A percentile compares a stretch with the other conserved stretches of the same genome.
These are phyloP conservation scores for Aquatica leii DNA, from an alignment of 2,888 invertebrate species.

Conservation along the genomic window DNA sequence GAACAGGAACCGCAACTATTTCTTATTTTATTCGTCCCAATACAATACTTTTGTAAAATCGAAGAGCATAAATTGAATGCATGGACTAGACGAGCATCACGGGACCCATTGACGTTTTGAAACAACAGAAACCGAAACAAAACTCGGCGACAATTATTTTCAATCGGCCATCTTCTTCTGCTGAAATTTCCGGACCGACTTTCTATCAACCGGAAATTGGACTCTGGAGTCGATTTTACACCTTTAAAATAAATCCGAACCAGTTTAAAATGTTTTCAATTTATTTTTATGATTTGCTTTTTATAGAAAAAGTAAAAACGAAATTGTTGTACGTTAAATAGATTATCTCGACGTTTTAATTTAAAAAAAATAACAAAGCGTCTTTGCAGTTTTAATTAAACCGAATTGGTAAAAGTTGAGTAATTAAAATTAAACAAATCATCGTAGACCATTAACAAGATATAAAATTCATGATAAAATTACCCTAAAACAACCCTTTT, in stretches of 20 bases:
- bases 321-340: background rate
- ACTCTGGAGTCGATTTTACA: constrained; percentile 54
- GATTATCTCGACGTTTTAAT: background rate
- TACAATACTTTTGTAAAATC: constrained; percentile 56
- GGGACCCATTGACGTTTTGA: constrained; percentile 57
- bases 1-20: constrained; percentile 44
- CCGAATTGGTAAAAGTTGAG: no score
- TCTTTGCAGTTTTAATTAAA: background rate
- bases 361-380: background rate
- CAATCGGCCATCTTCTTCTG: constrained; percentile 55
- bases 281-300: constrained; percentile 48
- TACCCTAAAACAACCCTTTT: constrained; percentile 24
- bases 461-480: background rate
- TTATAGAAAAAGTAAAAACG: constrained; percentile 16
- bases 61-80: constrained; percentile 58
- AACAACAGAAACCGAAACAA: constrained; percentile 54
- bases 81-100: constrained; percentile 57
- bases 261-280: constrained; percentile 55
- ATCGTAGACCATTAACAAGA: background rate
- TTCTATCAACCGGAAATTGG: constrained; percentile 52
- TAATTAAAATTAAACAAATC: background rate
- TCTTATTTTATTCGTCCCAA: constrained; percentile 59
- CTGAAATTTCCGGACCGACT: constrained; percentile 49
- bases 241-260: constrained; percentile 55
- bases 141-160: constrained; percentile 61